Evolutionary conservation across 2,888 invertebrate species (phyloP).

Genomic region (Lasiommata megera): DNA sequence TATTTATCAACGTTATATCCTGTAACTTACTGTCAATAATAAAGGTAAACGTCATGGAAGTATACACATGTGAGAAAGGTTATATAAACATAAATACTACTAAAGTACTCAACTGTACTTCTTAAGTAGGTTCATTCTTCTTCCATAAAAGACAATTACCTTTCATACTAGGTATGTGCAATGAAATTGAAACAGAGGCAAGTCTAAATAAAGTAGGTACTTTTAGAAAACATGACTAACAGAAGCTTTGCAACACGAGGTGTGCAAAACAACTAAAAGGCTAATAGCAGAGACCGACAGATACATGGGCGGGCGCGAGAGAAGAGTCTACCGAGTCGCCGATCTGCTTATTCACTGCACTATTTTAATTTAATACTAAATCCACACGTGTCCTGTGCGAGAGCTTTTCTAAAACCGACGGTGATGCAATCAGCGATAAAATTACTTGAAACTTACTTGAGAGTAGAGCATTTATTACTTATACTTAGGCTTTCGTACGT

Average conservation of each 20-base stretch:
- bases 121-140: too few species aligned
- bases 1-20: too few species aligned
- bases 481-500: too few species aligned
- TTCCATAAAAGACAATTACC: too few species aligned
- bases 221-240: conserved; percentile 38
- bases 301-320: conserved; percentile 26
- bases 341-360: conserved; percentile 63
- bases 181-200: conserved; percentile 13
- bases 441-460: background rate
- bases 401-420: conserved; percentile 40
- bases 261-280: conserved; percentile 41
- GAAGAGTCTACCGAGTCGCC: conserved; percentile 36
- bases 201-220: conserved; percentile 21
- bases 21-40: too few species aligned
- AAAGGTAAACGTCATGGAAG: too few species aligned
- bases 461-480: background rate
- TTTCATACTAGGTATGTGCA: too few species aligned
- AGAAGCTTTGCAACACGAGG: conserved; percentile 33
- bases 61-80: too few species aligned
- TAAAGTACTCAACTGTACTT: too few species aligned
- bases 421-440: conserved; percentile 45
- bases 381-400: conserved; percentile 54
- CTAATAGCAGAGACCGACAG: conserved; percentile 33
- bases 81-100: too few species aligned
- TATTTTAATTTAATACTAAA: conserved; percentile 65